These are phyloP conservation scores for Sparidentex hasta DNA, from an alignment of 2,797 vertebrate species.

Conservation along the genomic window DNA sequence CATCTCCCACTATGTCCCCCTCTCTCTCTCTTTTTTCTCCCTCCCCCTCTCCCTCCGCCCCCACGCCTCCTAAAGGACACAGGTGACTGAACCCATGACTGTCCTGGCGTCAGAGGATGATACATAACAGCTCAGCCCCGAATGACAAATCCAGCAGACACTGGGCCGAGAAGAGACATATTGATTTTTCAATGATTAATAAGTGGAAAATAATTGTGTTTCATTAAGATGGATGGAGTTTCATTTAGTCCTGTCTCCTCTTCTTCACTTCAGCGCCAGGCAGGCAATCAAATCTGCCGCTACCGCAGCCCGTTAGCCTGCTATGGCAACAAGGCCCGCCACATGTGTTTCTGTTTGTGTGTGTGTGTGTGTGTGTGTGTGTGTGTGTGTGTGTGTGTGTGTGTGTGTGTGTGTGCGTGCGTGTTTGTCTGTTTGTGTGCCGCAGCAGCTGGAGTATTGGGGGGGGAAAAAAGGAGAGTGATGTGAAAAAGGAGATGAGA, in stretches of 20 bases:
- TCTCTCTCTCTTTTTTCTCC: slow-evolving; percentile 29
- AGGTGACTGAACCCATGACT: slow-evolving; percentile 98
- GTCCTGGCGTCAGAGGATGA: slow-evolving; percentile 93
- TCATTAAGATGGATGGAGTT: slow-evolving; percentile 99
- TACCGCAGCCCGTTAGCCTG: slow-evolving; percentile 90
- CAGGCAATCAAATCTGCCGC: slow-evolving; percentile 97
- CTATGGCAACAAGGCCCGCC: slow-evolving; percentile 94
- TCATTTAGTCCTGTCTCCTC: slow-evolving; percentile 99
- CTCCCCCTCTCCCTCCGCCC: slow-evolving; percentile 68
- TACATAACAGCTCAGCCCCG: slow-evolving; percentile 92
- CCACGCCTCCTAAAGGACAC: slow-evolving; percentile 90
- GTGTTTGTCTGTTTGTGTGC: slow-evolving; percentile 33
- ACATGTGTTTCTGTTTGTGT: slow-evolving; percentile 55
- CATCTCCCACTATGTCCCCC: slow-evolving; percentile 3
- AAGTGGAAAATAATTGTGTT: slow-evolving; percentile 99
- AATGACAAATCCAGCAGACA: slow-evolving; percentile 98
- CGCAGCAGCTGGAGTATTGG: slow-evolving; percentile 38
- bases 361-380: slow-evolving; percentile 28
- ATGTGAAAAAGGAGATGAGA: slow-evolving; percentile 72
- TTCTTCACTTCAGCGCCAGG: slow-evolving; percentile 95
- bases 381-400: no score
- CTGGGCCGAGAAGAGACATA: slow-evolving; percentile 97
- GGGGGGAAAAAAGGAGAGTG: slow-evolving; percentile 51
- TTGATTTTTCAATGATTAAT: slow-evolving; percentile 99
- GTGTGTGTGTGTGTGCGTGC: slow-evolving; percentile 33